Percentiles rank a stretch among this genome's conserved stretches.
Evolutionary conservation across 2,797 vertebrate genomes (phyloP).

Genomic region (Poeciliopsis turneri): DNA sequence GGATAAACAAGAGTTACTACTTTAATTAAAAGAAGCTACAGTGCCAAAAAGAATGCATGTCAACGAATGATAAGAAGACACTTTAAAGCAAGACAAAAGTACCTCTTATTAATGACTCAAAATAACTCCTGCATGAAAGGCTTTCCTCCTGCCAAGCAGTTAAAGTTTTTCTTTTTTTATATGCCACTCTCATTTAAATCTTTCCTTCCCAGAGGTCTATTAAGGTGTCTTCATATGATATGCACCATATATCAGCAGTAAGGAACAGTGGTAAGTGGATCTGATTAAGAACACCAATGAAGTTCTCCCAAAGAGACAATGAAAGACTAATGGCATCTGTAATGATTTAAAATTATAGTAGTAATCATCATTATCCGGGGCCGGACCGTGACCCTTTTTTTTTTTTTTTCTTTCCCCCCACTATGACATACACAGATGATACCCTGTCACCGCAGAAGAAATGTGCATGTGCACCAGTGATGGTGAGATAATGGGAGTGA

Average conservation of each 20-base stretch:
- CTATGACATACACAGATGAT: slow-evolving; percentile 28
- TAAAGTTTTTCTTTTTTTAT: slow-evolving; percentile 11
- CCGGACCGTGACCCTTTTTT: slow-evolving; percentile 39
- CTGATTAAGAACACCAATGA: slow-evolving; percentile 55
- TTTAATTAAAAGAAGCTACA: neutral
- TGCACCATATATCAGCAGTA: slow-evolving; percentile 48
- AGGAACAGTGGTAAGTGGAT: slow-evolving; percentile 41
- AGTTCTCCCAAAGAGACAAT: slow-evolving; percentile 48
- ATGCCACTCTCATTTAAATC: slow-evolving; percentile 25
- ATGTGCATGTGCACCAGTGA: slow-evolving; percentile 28
- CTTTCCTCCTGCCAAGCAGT: slow-evolving; percentile 10
- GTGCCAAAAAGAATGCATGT: neutral
- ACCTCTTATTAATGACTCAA: slow-evolving; percentile 7
- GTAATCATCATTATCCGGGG: slow-evolving; percentile 52
- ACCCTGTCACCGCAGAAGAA: slow-evolving; percentile 9
- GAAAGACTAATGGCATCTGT: slow-evolving; percentile 68
- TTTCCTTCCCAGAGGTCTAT: slow-evolving; percentile 32
- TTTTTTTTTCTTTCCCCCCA: too few species aligned
- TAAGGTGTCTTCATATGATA: slow-evolving; percentile 38
- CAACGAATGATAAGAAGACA: neutral
- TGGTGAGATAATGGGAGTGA: slow-evolving; percentile 49
- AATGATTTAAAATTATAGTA: slow-evolving; percentile 58
- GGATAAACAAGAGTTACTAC: neutral
- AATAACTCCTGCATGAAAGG: slow-evolving; percentile 34
- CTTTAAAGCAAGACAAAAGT: neutral